These are phyloP conservation scores for Oriolus oriolus DNA, from an alignment of 2,113 vertebrate species.

Conservation along the genomic window DNA sequence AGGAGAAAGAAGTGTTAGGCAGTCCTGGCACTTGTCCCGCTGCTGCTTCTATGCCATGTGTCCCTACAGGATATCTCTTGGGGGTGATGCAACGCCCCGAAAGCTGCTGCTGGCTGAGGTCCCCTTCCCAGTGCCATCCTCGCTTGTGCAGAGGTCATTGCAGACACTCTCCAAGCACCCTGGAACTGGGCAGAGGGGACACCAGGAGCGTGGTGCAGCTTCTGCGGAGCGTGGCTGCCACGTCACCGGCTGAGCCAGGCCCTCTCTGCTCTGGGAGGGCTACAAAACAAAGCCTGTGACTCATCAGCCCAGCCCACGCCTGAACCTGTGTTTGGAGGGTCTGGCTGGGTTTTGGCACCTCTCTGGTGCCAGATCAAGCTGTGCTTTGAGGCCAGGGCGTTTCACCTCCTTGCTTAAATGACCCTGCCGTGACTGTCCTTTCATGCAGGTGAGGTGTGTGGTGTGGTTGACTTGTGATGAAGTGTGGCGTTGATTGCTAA, in stretches of 20 bases:
- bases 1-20: slow-evolving; percentile 63
- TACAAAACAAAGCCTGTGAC: background rate
- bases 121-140: background rate
- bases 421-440: slow-evolving; percentile 29
- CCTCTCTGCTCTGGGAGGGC: background rate
- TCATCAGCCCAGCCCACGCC: background rate
- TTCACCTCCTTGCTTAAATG: slow-evolving; percentile 51
- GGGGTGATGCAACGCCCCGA: background rate
- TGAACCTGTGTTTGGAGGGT: slow-evolving; percentile 30
- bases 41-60: background rate
- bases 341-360: background rate
- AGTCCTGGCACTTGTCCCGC: background rate
- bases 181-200: background rate
- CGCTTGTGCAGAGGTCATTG: background rate
- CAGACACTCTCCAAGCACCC: slow-evolving; percentile 9
- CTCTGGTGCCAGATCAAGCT: slow-evolving; percentile 31
- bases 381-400: slow-evolving; percentile 39
- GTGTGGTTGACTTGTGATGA: background rate
- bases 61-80: slow-evolving; percentile 2
- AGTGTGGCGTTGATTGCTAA: background rate
- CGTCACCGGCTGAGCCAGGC: background rate
- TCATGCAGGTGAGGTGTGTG: background rate
- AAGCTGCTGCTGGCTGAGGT: background rate
- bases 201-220: background rate
- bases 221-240: background rate